These are phyloP conservation scores for Heliconius melpomene DNA, from an alignment of 1,140 invertebrate species.

Conservation along the genomic window DNA sequence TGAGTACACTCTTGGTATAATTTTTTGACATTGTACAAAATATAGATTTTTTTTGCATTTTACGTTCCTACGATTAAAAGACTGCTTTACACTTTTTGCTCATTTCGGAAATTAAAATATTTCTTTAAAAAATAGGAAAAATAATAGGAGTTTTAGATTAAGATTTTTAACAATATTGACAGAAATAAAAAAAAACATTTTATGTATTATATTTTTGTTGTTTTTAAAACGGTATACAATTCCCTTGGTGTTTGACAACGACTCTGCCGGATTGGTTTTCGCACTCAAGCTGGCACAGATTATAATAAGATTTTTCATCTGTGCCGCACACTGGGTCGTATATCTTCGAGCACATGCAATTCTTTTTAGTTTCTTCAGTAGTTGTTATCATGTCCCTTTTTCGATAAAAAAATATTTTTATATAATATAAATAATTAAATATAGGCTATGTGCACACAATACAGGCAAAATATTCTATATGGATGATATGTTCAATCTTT, in stretches of 20 bases:
- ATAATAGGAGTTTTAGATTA: too few species aligned
- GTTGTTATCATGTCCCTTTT: conserved; percentile 23
- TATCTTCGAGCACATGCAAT: conserved; percentile 54
- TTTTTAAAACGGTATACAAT: conserved; percentile 57
- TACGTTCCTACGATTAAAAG: too few species aligned
- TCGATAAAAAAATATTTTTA: neutral
- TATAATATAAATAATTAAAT: neutral
- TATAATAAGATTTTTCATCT: conserved; percentile 53
- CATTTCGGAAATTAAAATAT: too few species aligned
- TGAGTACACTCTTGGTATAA: too few species aligned
- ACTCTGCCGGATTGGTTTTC: conserved; percentile 47
- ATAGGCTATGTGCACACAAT: neutral
- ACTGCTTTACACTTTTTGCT: too few species aligned
- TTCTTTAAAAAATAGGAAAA: too few species aligned
- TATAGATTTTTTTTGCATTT: too few species aligned
- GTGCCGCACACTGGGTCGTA: conserved; percentile 59
- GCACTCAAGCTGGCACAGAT: conserved; percentile 60
- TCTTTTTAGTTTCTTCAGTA: conserved; percentile 33
- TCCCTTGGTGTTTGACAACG: conserved; percentile 49
- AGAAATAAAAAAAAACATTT: neutral
- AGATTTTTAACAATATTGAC: too few species aligned
- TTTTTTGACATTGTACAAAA: too few species aligned
- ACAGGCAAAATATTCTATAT: neutral
- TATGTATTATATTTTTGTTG: neutral
- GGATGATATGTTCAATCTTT: neutral